These are phyloP conservation scores for Lochmaea crataegi DNA, from an alignment of 2,888 invertebrate genomes.

Conservation along the genomic window DNA sequence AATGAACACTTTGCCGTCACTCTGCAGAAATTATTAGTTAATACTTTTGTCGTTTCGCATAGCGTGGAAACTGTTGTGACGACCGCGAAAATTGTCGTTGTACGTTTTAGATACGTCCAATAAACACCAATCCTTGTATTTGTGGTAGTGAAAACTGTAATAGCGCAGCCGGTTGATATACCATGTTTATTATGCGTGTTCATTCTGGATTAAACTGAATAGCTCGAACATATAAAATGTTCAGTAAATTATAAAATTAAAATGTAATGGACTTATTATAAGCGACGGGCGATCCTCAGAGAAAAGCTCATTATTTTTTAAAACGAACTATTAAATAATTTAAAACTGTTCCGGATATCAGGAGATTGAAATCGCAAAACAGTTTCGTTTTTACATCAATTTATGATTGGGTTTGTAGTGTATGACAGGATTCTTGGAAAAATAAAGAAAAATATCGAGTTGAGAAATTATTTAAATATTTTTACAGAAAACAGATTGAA, in stretches of 20 bases:
- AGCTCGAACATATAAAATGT: background rate
- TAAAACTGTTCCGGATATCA: too few species aligned
- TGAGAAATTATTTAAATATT: too few species aligned
- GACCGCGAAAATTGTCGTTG: slow-evolving; percentile 33
- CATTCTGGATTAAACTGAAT: background rate
- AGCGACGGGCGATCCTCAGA: too few species aligned
- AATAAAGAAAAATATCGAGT: too few species aligned
- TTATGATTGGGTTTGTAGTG: too few species aligned
- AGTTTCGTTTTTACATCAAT: too few species aligned
- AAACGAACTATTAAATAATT: too few species aligned
- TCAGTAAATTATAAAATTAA: background rate
- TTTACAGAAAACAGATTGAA: too few species aligned
- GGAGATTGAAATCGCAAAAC: too few species aligned
- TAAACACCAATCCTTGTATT: slow-evolving; percentile 25
- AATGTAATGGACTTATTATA: background rate
- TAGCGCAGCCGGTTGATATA: background rate
- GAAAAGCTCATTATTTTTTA: too few species aligned
- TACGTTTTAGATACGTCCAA: slow-evolving; percentile 30
- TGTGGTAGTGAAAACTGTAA: background rate
- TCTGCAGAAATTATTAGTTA: slow-evolving; percentile 53
- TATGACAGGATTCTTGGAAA: too few species aligned
- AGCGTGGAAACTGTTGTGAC: slow-evolving; percentile 30
- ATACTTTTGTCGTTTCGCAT: slow-evolving; percentile 47
- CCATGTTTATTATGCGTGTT: background rate
- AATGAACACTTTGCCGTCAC: slow-evolving; percentile 53